phyloP scores from a whole-genome alignment of 2,888 invertebrate species.

The Hirtodrosophila histrioides region DNA sequence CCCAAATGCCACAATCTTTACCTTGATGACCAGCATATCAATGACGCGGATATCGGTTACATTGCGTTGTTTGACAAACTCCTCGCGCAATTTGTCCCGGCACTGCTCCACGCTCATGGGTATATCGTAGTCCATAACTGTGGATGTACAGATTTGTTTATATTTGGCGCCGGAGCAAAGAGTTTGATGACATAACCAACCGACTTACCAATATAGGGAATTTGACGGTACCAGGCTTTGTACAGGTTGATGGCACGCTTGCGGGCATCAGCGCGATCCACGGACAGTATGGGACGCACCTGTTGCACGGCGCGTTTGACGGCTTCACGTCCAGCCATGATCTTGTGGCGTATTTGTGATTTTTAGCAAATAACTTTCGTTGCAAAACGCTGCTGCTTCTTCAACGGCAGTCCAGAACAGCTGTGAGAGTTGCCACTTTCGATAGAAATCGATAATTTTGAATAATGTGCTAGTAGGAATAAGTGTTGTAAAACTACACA shows the following conservation, averaged over 20 bases:
- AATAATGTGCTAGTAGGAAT: neutral
- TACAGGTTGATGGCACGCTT: constrained; percentile 94
- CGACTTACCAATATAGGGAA: constrained; percentile 92
- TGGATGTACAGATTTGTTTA: constrained; percentile 42
- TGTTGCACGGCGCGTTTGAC: constrained; percentile 86
- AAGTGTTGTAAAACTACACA: constrained; percentile 25
- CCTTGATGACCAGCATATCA: constrained; percentile 96
- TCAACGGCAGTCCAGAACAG: constrained; percentile 34
- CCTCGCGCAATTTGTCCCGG: constrained; percentile 89
- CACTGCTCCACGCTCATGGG: constrained; percentile 90
- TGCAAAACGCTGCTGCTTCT: constrained; percentile 54
- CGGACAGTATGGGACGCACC: constrained; percentile 94
- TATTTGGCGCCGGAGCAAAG: constrained; percentile 12
- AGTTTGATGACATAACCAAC: constrained; percentile 73
- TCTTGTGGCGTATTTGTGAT: constrained; percentile 19
- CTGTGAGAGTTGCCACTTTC: constrained; percentile 31
- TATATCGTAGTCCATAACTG: constrained; percentile 93
- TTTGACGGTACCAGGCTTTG: constrained; percentile 96
- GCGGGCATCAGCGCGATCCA: constrained; percentile 90
- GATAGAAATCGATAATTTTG: constrained; percentile 9
- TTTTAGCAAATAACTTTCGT: constrained; percentile 35
- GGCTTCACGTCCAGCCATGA: constrained; percentile 84
- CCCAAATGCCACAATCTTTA: constrained; percentile 81
- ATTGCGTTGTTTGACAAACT: constrained; percentile 90
- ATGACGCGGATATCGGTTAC: constrained; percentile 94